A percentile compares a stretch with the other conserved stretches of the same genome.
These are phyloP conservation scores for Rhabdornis inornatus DNA, from an alignment of 2,113 vertebrate genomes.

Conservation along the genomic window DNA sequence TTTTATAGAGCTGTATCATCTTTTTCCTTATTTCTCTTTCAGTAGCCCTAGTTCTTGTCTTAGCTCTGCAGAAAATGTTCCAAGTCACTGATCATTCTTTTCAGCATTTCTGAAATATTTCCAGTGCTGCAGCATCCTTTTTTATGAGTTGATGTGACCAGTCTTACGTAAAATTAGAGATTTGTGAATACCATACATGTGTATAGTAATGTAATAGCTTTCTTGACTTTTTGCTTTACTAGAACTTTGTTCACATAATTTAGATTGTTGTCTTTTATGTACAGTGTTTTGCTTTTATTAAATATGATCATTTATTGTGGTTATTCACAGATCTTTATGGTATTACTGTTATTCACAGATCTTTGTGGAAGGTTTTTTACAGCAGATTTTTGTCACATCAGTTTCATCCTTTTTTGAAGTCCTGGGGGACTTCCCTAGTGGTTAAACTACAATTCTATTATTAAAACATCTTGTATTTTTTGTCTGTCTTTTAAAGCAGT, in stretches of 20 bases:
- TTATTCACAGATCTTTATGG: not conserved
- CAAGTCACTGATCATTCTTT: not conserved
- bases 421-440: not conserved
- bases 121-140: not conserved
- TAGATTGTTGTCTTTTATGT: not conserved
- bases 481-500: not conserved
- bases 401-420: not conserved
- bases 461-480: not conserved
- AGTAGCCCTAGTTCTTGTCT: not conserved
- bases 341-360: not conserved
- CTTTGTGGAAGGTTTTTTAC: not conserved
- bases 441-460: not conserved
- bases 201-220: not conserved
- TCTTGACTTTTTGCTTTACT: not conserved
- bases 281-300: not conserved
- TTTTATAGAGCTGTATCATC: not conserved
- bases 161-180: not conserved
- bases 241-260: not conserved
- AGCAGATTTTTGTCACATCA: not conserved
- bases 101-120: not conserved
- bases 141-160: not conserved
- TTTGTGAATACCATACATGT: not conserved
- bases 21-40: not conserved
- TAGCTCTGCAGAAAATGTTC: not conserved
- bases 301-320: not conserved